Evolutionary conservation across 2,797 vertebrate species (phyloP), one percentile per base, ranked within the genome.

Genomic region (Trematomus bernacchii): DNA sequence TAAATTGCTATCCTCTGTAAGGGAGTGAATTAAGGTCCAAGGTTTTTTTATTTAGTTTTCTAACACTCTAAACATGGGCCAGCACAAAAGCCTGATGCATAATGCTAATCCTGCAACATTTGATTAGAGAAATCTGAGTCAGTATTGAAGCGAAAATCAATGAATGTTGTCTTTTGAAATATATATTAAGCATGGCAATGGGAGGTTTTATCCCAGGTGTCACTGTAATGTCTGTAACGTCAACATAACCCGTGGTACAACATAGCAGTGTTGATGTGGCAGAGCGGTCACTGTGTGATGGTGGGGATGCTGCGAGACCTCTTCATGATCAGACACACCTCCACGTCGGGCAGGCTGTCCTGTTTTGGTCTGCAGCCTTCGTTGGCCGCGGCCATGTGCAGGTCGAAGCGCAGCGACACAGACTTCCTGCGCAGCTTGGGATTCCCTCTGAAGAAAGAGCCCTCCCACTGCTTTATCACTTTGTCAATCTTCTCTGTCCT

Each of bases 401-500:
- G 96, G 85, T 99, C 97, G 43, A 99, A 99, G 55, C 98, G 97
- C 87, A 99, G 90, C 0, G 98, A 99, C 83, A 99, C 97, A 0
- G 97, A 99, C 88, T 99, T 99, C 95, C 98, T 99, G 71, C 97
- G 93, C 85, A 99, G 91, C 67, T 96, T 97, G 19, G 98, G 98
- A 83, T 99, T 99, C 90, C 98, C 97, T 89, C 97, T 96, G 93
- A 99, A 99, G 94, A 99, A 98, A 5, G 98, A 99, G 14, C 97
- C 97, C 92, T 99, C 98, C 98, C 98, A 99, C 87, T 98, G 96
- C 87, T 96, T 98, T 53, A 99, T 99, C 66, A 98, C 96, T 93
- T 97, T 95, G 89, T 98, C 98, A 52, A 99, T 96, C 87, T 96
- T 98, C 94, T 99, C 97, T 2, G 96, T 98, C 92, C 98, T 99